Evolutionary conservation across 2,113 vertebrate genomes (phyloP), one percentile per base, ranked within the genome.

Genomic region (Nerophis lumbriciformis): DNA sequence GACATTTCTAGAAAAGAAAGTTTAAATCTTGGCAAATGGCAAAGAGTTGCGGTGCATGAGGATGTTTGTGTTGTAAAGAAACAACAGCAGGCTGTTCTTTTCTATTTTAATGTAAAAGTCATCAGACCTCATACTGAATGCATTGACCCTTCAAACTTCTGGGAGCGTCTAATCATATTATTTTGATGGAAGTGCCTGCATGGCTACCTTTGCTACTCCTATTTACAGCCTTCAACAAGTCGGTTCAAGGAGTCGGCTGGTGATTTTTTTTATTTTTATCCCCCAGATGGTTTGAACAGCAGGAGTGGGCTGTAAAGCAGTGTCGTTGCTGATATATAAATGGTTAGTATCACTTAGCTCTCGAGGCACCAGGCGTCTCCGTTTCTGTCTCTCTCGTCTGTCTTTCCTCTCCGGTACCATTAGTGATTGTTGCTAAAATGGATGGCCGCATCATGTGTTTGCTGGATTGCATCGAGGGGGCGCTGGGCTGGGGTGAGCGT

Each of bases 211-310:
- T 68, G 50, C 59, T 55, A 51, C 28, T 12, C 72, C 62, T 66
- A 61, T 76, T 79, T 64, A 76, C 52, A 9, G 57, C 58, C 48
- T 66, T 48, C 75, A 79, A 82, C 72, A 65, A 81, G 64, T 36
- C 28, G 37, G 68, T 81, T 79, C 74, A 79, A 65, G 37, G 38
- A 37, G 66, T 14, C 45, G 65, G 68, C 69, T 73, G 56, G 48
- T 57, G 59, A 48, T 53, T 47, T 19, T 3, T 28, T 28, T 28
- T 28, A 3, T 50, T 45, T 19, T 70, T 64, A 59, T 49, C 38
- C 68, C 77, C 66, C 84, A 88, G 82, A 87, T 84, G 84, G 81
- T 55, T 48, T n/a, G 56, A 75, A 66, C 75, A 83, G 59, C 63
- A 58, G 67, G 68, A 71, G 52, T 65, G 60, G 35, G 49, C 81